Evolutionary conservation across 1,140 invertebrate species (phyloP).

Genomic region (Drosophila sucinea): DNA sequence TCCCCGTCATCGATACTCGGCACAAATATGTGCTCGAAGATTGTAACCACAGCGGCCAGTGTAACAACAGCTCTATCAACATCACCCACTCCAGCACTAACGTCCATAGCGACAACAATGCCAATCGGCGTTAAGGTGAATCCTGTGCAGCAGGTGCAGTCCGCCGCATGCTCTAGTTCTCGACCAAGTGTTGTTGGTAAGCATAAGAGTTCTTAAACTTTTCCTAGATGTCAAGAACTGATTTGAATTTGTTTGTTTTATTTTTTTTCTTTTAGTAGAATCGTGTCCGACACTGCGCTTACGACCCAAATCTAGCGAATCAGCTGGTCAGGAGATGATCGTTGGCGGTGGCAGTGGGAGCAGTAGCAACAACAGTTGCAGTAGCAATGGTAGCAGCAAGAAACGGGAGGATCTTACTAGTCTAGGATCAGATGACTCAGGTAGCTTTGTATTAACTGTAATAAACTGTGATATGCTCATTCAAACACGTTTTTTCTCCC

Average conservation of each 20-base stretch:
- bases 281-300: conserved; percentile 67
- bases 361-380: conserved; percentile 53
- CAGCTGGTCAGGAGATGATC: conserved; percentile 33
- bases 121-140: background rate
- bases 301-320: conserved; percentile 72
- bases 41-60: conserved; percentile 74
- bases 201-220: background rate
- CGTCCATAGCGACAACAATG: conserved; percentile 29
- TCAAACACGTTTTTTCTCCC: conserved; percentile 15
- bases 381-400: conserved; percentile 68
- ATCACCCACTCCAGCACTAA: conserved; percentile 48
- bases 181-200: conserved; percentile 42
- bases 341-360: conserved; percentile 25
- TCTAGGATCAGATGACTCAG: conserved; percentile 93
- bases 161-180: conserved; percentile 6
- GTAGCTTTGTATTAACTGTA: conserved; percentile 64
- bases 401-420: conserved; percentile 88
- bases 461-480: conserved; percentile 60
- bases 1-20: conserved; percentile 82
- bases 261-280: conserved; percentile 48
- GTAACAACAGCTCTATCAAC: conserved; percentile 72
- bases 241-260: background rate
- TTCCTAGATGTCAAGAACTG: background rate
- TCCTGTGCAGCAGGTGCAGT: conserved; percentile 10
- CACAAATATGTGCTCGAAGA: conserved; percentile 82